phyloP scores from a whole-genome alignment of 2,113 vertebrate genomes.

The Arvicanthis niloticus region DNA sequence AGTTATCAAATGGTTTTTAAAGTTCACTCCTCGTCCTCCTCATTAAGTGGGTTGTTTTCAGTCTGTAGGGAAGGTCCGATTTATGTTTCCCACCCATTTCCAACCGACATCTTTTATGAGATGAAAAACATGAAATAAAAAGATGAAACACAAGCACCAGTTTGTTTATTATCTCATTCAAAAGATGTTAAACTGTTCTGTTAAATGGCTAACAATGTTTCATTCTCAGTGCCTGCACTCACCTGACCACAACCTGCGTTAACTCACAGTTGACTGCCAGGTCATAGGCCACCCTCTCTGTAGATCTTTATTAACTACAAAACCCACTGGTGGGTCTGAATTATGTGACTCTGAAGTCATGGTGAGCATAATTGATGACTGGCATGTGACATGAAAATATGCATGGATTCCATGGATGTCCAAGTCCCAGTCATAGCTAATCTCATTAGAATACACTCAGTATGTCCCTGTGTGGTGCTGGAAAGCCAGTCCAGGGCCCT shows the following conservation, averaged over 20 bases:
- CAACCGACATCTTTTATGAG: background rate
- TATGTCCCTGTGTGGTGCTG: background rate
- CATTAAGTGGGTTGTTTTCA: conserved; percentile 15
- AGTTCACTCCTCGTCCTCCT: background rate
- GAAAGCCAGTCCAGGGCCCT: background rate
- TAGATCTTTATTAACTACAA: background rate
- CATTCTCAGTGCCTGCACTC: background rate
- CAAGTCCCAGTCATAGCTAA: background rate
- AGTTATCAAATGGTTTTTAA: background rate
- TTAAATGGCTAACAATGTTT: background rate
- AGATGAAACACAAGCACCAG: background rate
- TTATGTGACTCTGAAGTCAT: background rate
- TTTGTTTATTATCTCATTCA: background rate
- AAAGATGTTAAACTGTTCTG: background rate
- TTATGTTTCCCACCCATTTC: background rate
- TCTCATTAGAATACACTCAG: background rate
- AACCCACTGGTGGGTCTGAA: background rate
- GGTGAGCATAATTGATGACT: background rate
- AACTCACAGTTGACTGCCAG: background rate
- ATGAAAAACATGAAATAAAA: conserved; percentile 32
- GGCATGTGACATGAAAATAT: background rate
- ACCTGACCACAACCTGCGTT: background rate
- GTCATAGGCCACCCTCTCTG: background rate
- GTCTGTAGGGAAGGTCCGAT: background rate
- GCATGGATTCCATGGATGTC: background rate